Evolutionary conservation across 2,797 vertebrate genomes (phyloP), one percentile per base, ranked within the genome.

Genomic region (Pantherophis alleghaniensis): DNA sequence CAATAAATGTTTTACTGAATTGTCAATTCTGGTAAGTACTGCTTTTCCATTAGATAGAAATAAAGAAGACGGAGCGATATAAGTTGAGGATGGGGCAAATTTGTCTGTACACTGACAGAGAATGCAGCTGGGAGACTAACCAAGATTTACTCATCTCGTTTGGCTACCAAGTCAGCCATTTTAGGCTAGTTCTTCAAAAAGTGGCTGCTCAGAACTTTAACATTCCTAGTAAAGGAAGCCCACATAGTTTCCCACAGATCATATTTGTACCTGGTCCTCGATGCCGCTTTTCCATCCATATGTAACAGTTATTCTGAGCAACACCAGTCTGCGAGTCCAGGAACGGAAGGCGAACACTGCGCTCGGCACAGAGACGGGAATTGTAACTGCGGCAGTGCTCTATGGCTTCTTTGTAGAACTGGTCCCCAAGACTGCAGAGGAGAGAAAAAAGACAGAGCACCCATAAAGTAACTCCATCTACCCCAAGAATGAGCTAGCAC

Each of bases 221-320:
- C 93, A 88, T 90, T 96, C 69, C 47, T 88, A 47, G 94, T 95
- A 96, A 97, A 95, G 95, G 96, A 97, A 96, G 14, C 96, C 94
- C 95, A 20, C 0, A 95, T 94, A 95, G 79, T 86, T 96, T 92
- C 88, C 47, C 0, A 32, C 91, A 79, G 74, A 87, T 88, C 90
- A 93, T 86, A 37, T 0, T 0, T 10, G 20, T 95, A 99, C 99
- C 99, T 95, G 99, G 99, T 94, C 99, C 99, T 91, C 99, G 98
- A 95, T 99, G 99, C 96, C 99, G 98, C 94, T 99, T 99, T 95
- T 99, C 99, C 99, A 99, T 99, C 99, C 99, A 99, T 97, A 99
- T 99, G 98, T 99, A 99, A 98, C 99, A 99, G 97, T 99, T 99
- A 98, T 99, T 99, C 97, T 99, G 99, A 93, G 99, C 99, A 57